phyloP scores from a whole-genome alignment of 2,888 invertebrate genomes.

The Plebejus anna region DNA sequence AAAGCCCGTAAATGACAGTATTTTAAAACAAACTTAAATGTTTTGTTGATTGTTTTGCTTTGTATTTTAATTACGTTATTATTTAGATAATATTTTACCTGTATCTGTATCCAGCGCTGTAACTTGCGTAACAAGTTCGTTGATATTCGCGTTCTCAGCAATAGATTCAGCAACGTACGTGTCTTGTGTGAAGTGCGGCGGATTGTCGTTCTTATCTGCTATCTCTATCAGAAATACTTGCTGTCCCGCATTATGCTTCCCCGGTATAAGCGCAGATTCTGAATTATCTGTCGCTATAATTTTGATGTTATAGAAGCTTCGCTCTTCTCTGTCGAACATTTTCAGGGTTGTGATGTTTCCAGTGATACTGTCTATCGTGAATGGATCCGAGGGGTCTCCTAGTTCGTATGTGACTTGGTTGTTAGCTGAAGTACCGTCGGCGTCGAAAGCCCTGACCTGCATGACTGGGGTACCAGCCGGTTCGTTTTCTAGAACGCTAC shows the following conservation, averaged over 20 bases:
- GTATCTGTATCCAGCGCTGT: slow-evolving; percentile 93
- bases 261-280: slow-evolving; percentile 85
- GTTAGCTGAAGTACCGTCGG: slow-evolving; percentile 90
- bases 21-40: too few relatives aligned
- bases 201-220: slow-evolving; percentile 97
- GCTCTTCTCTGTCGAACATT: slow-evolving; percentile 91
- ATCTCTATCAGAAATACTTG: slow-evolving; percentile 94
- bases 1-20: too few relatives aligned
- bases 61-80: too few relatives aligned
- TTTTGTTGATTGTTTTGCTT: too few relatives aligned
- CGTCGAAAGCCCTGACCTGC: slow-evolving; percentile 92
- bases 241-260: slow-evolving; percentile 86
- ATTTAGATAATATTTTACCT: slow-evolving; percentile 54
- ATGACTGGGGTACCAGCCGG: slow-evolving; percentile 90
- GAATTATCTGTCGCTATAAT: slow-evolving; percentile 95
- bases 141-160: slow-evolving; percentile 90
- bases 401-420: slow-evolving; percentile 91
- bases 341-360: slow-evolving; percentile 92
- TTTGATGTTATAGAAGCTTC: slow-evolving; percentile 92
- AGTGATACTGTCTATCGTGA: slow-evolving; percentile 89
- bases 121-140: slow-evolving; percentile 91
- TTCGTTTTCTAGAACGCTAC: slow-evolving; percentile 92
- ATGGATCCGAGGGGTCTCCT: slow-evolving; percentile 84
- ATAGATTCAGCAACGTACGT: slow-evolving; percentile 87
- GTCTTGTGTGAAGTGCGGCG: slow-evolving; percentile 90